Evolutionary conservation across 2,113 vertebrate genomes (phyloP).

Genomic region (Centropus unirufus): DNA sequence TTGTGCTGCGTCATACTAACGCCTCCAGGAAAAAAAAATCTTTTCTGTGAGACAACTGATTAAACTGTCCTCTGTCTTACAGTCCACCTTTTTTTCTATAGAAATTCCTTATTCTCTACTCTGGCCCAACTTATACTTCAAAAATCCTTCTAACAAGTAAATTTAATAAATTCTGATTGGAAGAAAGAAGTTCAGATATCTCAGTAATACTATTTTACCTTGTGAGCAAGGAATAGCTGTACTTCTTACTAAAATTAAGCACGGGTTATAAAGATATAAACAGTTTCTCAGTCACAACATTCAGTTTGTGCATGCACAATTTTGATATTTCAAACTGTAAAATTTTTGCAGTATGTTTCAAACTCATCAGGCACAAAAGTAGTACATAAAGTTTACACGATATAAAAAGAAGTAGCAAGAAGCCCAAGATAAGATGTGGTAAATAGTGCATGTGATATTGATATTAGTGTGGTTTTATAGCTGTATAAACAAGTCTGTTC

Average conservation of each 20-base stretch:
- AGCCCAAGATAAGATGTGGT: neutral
- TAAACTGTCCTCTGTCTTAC: neutral
- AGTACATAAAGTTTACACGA: neutral
- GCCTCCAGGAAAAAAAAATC: neutral
- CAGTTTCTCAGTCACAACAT: neutral
- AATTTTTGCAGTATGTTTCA: neutral
- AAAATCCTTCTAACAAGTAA: neutral
- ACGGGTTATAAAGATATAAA: neutral
- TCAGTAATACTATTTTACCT: neutral
- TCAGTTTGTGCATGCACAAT: neutral
- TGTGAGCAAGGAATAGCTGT: neutral
- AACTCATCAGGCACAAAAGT: neutral
- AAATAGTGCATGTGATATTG: neutral
- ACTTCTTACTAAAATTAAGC: neutral
- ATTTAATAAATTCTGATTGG: neutral
- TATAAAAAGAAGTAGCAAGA: neutral
- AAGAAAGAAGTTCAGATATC: neutral
- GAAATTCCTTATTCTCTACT: neutral
- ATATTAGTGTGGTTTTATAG: neutral
- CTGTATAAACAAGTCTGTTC: neutral
- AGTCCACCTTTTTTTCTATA: neutral
- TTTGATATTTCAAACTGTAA: neutral
- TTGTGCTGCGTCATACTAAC: neutral
- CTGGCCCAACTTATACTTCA: rapidly evolving
- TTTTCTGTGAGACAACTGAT: neutral